Base-by-base conservation (phyloP, 2,113 vertebrate genomes). In the Heterotis niloticus region DNA sequence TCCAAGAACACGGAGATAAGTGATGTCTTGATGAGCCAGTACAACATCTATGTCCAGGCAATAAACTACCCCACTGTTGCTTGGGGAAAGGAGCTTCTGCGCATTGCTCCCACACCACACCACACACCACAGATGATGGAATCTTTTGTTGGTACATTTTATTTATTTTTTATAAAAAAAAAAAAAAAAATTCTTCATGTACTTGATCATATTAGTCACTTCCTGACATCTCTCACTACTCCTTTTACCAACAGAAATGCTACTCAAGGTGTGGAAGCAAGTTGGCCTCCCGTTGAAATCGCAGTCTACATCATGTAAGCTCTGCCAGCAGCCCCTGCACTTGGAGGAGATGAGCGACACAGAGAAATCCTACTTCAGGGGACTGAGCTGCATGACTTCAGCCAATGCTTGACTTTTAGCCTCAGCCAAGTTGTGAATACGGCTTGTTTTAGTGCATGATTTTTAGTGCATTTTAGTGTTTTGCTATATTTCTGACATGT, bases 121-220 rank as follows among this genome's bases (percentile, higher is more conserved):
- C 98, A 99, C 88, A 96, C 93, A 0, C 98, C 97, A 0, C 95
- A 98, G 90, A 98, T 98, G 98, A 99, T 99, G 96, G 92, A 84
- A 81, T 96, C 95, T 69, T 99, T 99, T 81, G 89, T 96, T 0
- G 95, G 97, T 99, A 89, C 93, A 96, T 12, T 44, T n/a, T n/a
- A n/a, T n/a, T n/a, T n/a, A n/a, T n/a, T n/a, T n/a, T n/a, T n/a
- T n/a, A n/a, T n/a, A n/a, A n/a, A n/a, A n/a, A n/a, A n/a, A n/a
- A 34, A 10, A 44, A 14, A 68, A 64, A 24, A 4, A n/a, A 24
- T 17, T 13, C 34, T 28, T 10, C 5, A 4, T 57, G 54, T 64
- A 64, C 17, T 64, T 23, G 14, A 14, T 59, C 7, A n/a, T 24
- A 54, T 26, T 18, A 23, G 71, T 18, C 13, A 5, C 52, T 59